Evolutionary conservation across 2,797 vertebrate species (phyloP).

Genomic region (Characodon lateralis): DNA sequence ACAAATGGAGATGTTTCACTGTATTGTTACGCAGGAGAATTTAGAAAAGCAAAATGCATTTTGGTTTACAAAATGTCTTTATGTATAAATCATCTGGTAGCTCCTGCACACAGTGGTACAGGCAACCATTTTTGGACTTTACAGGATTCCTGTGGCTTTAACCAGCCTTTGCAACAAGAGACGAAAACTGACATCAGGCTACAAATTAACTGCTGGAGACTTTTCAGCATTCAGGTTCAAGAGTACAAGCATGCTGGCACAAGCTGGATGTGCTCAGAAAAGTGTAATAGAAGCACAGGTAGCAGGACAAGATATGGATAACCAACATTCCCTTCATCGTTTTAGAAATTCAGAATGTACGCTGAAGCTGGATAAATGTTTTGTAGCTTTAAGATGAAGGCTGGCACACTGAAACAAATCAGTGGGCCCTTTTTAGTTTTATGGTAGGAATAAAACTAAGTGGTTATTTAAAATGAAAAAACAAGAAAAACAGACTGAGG

Average conservation of each 20-base stretch:
- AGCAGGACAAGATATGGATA: not conserved
- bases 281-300: not conserved
- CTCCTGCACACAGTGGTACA: not conserved
- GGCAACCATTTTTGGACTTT: not conserved
- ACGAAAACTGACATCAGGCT: not conserved
- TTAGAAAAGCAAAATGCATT: no score
- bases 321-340: not conserved
- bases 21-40: no score
- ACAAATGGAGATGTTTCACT: no score
- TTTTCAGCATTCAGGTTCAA: not conserved
- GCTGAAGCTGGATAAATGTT: not conserved
- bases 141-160: not conserved
- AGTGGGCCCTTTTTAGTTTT: not conserved
- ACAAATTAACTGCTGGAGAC: not conserved
- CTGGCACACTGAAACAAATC: not conserved
- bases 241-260: conserved; percentile 23
- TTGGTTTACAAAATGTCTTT: not conserved
- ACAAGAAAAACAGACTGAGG: not conserved
- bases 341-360: not conserved
- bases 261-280: not conserved
- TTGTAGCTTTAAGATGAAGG: not conserved
- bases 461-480: not conserved
- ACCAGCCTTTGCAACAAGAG: not conserved
- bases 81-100: not conserved
- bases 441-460: not conserved